Conservation (phyloP, 2,797 vertebrate species). For the Pangasius larnaudii region DNA sequence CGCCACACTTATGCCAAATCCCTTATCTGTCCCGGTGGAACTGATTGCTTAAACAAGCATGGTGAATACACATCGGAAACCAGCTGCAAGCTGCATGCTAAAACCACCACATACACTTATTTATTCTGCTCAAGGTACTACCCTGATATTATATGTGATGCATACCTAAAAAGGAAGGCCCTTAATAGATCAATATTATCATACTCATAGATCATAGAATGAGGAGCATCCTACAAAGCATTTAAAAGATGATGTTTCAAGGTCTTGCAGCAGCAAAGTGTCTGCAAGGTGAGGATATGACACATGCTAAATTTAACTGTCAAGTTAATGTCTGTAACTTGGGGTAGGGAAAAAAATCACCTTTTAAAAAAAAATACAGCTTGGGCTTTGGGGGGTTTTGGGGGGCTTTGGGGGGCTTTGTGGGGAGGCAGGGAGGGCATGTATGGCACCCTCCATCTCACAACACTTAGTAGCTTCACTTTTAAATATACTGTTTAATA, state of each 20-base stretch:
- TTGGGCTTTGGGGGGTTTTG: neutral
- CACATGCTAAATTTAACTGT: constrained; percentile 5
- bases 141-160: constrained; percentile 46
- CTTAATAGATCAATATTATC: constrained; percentile 42
- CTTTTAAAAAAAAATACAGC: neutral
- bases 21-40: constrained; percentile 60
- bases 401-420: no score
- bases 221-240: constrained; percentile 32
- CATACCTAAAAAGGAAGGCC: constrained; percentile 55
- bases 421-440: neutral
- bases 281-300: constrained; percentile 21
- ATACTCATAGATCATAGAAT: constrained; percentile 29
- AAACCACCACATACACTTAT: constrained; percentile 47
- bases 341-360: constrained; percentile 3
- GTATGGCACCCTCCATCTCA: neutral
- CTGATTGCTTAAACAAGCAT: constrained; percentile 66
- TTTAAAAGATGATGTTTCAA: constrained; percentile 42
- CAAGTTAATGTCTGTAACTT: constrained; percentile 6
- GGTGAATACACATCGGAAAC: constrained; percentile 62
- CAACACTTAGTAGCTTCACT: neutral
- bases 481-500: neutral
- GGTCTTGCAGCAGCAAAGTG: constrained; percentile 12
- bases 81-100: constrained; percentile 50
- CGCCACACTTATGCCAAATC: constrained; percentile 50
- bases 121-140: constrained; percentile 60